Evolutionary conservation across 2,797 vertebrate species (phyloP).

Genomic region (Ceryle rudis): DNA sequence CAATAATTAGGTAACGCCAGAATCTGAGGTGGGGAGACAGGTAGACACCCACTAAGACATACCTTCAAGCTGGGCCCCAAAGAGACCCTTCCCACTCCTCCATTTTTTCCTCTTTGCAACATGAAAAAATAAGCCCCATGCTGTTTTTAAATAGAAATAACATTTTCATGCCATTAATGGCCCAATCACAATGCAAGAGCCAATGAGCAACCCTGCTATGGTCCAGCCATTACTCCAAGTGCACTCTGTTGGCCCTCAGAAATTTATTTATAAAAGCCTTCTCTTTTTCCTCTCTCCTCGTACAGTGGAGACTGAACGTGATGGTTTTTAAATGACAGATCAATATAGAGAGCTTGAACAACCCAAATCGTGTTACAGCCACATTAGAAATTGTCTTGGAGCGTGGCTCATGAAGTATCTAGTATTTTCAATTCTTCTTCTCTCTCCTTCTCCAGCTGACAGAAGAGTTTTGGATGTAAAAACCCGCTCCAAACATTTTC

Average conservation of each 20-base stretch:
- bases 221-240: not conserved
- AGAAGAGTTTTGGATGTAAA: not conserved
- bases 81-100: not conserved
- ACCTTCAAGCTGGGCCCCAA: not conserved
- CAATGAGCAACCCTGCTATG: not conserved
- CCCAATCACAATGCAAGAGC: not conserved
- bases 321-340: not conserved
- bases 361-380: not conserved
- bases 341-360: not conserved
- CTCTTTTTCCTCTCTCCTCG: not conserved
- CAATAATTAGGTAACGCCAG: rapidly evolving
- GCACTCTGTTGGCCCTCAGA: not conserved
- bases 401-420: not conserved
- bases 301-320: not conserved
- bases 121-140: not conserved
- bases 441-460: not conserved
- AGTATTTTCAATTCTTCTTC: not conserved
- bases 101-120: not conserved
- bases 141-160: not conserved
- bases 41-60: not conserved
- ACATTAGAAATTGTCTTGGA: not conserved
- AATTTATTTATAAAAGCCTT: not conserved
- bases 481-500: not conserved
- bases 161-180: not conserved
- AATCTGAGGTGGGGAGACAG: not conserved